These are phyloP conservation scores for Daubentonia madagascariensis DNA, from an alignment of 2,113 vertebrate genomes.

Conservation along the genomic window DNA sequence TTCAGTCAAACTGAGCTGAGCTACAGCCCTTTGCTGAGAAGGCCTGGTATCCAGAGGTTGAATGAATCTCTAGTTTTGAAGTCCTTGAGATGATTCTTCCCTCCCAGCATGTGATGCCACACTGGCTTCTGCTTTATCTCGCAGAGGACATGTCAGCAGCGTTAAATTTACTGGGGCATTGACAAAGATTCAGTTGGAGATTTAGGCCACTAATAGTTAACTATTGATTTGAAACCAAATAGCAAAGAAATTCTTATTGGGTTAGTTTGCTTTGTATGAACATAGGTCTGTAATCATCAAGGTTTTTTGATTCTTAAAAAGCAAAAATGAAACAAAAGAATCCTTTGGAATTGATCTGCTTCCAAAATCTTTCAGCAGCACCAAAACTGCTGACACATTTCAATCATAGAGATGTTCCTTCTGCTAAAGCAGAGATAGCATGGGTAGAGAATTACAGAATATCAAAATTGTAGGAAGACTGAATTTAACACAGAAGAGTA, in stretches of 20 bases:
- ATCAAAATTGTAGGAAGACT: neutral
- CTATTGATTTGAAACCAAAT: conserved; percentile 28
- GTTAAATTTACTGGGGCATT: conserved; percentile 67
- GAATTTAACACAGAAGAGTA: neutral
- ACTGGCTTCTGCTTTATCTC: conserved; percentile 76
- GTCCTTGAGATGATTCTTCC: conserved; percentile 57
- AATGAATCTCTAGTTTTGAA: conserved; percentile 60
- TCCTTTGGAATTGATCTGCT: neutral
- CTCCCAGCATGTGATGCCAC: conserved; percentile 61
- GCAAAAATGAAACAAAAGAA: neutral
- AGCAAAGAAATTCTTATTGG: neutral
- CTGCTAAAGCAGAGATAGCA: neutral
- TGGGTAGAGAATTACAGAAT: neutral
- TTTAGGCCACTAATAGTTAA: conserved; percentile 58
- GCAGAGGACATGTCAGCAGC: conserved; percentile 43
- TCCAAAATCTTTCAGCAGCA: neutral
- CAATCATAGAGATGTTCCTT: neutral
- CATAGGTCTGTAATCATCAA: neutral
- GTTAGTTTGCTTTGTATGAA: neutral
- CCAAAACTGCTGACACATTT: neutral
- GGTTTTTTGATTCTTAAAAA: neutral
- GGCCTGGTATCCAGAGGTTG: conserved; percentile 47
- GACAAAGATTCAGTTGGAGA: conserved; percentile 6
- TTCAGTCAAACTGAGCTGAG: conserved; percentile 65
- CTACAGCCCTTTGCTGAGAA: conserved; percentile 65